Evolutionary conservation across 2,113 vertebrate species (phyloP), one percentile per base, ranked within the genome.

Genomic region (Tachycineta bicolor): DNA sequence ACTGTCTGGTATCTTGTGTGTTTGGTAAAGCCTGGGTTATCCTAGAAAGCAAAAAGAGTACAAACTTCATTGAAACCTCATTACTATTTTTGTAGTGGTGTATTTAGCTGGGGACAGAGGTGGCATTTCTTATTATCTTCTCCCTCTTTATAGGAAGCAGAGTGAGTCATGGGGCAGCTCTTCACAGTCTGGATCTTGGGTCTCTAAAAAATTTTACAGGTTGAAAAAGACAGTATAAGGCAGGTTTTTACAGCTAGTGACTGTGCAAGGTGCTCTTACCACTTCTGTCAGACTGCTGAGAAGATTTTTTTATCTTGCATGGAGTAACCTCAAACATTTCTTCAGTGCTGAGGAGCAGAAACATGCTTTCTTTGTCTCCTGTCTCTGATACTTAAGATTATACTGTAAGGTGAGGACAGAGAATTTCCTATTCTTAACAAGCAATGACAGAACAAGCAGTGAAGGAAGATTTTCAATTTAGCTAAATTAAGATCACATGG

Each of bases 401-500:
- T 37, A 46, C 69, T 81, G 12, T 64, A 84, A 94, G 81, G 69
- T 92, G 82, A 94, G 49, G 87, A 95, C 93, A 93, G 81, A 96
- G 89, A 68, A 81, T 89, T 89, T 90, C 92, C 88, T 81, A 94
- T 88, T 94, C 64, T 56, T 86, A 90, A 90, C 79, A 81, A 94
- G 87, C 70, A 77, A n/a, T 0, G 4, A 60, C 78, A 85, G 93
- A 79, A 63, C 46, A 86, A 50, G 68, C 55, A 74, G 69, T 62
- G 71, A 90, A 95, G 86, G 79, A 93, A 95, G 81, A 93, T 77
- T 90, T 93, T 78, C 63, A 58, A 22, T 90, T 91, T 77, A 71
- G 73, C 90, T 96, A 83, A 89, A 91, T 84, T 83, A 87, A 92
- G 90, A 92, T 96, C 96, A 96, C 92, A 64, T 97, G 96, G 92